phyloP scores from a whole-genome alignment of 2,113 vertebrate genomes.

The Agapornis roseicollis region DNA sequence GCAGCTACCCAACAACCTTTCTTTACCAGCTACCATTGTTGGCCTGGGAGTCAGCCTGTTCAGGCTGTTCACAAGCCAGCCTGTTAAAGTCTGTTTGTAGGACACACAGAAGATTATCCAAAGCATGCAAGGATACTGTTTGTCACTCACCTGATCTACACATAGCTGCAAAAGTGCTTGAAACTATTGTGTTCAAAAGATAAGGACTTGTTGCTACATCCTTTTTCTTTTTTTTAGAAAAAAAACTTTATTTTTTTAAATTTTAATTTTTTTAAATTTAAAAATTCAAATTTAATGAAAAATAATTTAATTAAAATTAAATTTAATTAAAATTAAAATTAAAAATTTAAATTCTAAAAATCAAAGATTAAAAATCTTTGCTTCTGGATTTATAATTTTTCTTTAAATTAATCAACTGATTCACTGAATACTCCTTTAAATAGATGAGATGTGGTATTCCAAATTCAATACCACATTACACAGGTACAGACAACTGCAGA shows the following conservation, averaged over 20 bases:
- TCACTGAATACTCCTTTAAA: background rate
- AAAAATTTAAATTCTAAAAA: too few species aligned
- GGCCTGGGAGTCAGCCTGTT: background rate
- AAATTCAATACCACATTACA: background rate
- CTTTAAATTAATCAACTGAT: background rate
- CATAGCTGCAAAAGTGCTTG: background rate
- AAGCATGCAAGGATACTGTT: background rate
- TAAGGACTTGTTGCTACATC: background rate
- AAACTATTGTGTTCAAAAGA: background rate
- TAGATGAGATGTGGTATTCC: background rate
- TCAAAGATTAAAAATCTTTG: too few species aligned
- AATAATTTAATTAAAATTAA: too few species aligned
- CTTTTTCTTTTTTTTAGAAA: background rate
- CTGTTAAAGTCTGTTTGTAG: background rate
- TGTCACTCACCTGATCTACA: background rate
- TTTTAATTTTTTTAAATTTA: too few species aligned
- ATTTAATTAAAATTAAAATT: too few species aligned
- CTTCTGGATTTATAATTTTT: background rate
- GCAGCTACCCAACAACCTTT: rapidly evolving
- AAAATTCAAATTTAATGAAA: too few species aligned
- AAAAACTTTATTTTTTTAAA: too few species aligned
- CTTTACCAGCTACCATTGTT: background rate
- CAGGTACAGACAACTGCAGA: background rate
- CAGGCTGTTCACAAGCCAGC: background rate
- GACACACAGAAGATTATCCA: background rate